Percentiles rank a stretch among this genome's conserved stretches.
Evolutionary conservation across 2,113 vertebrate species (phyloP).

Genomic region (Paradoxurus hermaphroditus): DNA sequence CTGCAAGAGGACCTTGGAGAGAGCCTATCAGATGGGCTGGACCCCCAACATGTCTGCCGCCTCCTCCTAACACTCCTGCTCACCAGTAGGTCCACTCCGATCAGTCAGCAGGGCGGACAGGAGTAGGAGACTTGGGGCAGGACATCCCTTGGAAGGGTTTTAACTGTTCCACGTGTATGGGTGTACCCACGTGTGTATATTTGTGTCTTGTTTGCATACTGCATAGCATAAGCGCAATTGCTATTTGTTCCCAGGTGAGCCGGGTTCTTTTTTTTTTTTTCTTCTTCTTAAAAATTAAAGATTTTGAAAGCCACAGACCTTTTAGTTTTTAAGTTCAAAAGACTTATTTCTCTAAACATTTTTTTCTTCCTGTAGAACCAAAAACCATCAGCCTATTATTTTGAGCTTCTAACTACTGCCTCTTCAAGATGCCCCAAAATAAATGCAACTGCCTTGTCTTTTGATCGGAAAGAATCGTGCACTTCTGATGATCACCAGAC

Average conservation of each 20-base stretch:
- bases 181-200: background rate
- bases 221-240: conserved; percentile 46
- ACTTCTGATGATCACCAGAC: conserved; percentile 66
- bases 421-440: conserved; percentile 23
- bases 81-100: background rate
- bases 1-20: conserved; percentile 98
- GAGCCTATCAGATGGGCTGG: conserved; percentile 99
- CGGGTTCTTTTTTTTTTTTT: conserved; percentile 5
- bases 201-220: conserved; percentile 59
- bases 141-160: conserved; percentile 45
- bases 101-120: conserved; percentile 64
- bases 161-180: conserved; percentile 25
- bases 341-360: conserved; percentile 30
- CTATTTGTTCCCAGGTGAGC: conserved; percentile 56
- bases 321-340: conserved; percentile 52
- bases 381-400: conserved; percentile 33
- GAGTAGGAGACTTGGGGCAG: conserved; percentile 64
- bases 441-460: conserved; percentile 25
- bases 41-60: conserved; percentile 93
- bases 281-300: conserved; percentile 34
- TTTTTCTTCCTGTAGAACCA: background rate
- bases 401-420: conserved; percentile 56
- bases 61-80: conserved; percentile 87
- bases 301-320: conserved; percentile 35
- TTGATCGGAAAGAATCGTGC: conserved; percentile 66